Evolutionary conservation across 2,888 invertebrate genomes (phyloP).

Genomic region (Acronicta psi): DNA sequence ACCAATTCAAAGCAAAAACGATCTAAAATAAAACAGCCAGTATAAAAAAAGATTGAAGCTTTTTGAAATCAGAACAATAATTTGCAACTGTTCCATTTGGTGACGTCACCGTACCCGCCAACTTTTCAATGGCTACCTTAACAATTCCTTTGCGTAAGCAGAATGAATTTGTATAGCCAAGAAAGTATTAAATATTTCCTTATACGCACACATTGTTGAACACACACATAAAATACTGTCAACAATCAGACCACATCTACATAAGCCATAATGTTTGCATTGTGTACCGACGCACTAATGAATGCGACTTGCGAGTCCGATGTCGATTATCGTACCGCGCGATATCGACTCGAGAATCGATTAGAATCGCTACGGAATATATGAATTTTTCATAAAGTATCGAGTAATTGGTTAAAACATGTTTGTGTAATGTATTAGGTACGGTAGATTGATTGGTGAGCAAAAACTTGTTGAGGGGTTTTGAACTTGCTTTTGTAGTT

Average conservation of each 20-base stretch:
- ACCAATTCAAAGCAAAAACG: conserved; percentile 3
- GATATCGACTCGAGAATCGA: conserved; percentile 65
- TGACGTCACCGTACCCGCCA: conserved; percentile 32
- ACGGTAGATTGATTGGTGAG: conserved; percentile 48
- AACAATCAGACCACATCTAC: conserved; percentile 55
- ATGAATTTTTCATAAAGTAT: conserved; percentile 55
- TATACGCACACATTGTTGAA: conserved; percentile 41
- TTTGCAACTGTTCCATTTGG: conserved; percentile 12
- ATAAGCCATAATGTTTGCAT: conserved; percentile 61
- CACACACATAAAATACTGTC: conserved; percentile 49
- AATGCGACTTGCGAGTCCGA: conserved; percentile 54
- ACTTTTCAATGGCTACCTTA: conserved; percentile 26
- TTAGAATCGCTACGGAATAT: conserved; percentile 62
- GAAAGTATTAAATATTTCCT: conserved; percentile 53
- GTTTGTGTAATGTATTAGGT: conserved; percentile 47
- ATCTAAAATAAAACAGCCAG: conserved; percentile 1
- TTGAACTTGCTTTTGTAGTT: conserved; percentile 15
- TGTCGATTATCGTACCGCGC: conserved; percentile 53
- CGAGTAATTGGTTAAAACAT: conserved; percentile 50
- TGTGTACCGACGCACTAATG: conserved; percentile 56
- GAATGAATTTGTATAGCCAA: conserved; percentile 39
- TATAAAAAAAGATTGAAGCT: conserved; percentile 1
- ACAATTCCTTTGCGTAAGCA: conserved; percentile 20
- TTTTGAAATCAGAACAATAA: conserved; percentile 39
- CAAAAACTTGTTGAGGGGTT: conserved; percentile 36